Evolutionary conservation across 2,113 vertebrate genomes (phyloP).

Genomic region (Crotalus viridis): DNA sequence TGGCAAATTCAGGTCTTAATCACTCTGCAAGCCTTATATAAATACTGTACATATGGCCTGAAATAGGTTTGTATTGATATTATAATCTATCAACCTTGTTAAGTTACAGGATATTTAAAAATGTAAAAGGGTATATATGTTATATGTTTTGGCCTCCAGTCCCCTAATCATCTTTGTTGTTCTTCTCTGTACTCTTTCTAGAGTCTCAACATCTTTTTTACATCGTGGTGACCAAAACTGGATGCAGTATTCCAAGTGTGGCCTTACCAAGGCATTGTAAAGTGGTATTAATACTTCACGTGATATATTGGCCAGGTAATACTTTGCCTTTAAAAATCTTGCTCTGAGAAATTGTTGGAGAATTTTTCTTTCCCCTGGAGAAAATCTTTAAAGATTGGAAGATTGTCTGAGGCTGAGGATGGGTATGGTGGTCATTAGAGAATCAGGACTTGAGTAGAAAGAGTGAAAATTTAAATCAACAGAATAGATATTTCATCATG

Average conservation of each 20-base stretch:
- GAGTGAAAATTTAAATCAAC: background rate
- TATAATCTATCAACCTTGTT: constrained; percentile 75
- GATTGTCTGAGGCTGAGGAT: background rate
- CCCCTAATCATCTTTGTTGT: too few species aligned
- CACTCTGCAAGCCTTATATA: constrained; percentile 74
- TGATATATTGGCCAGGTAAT: background rate
- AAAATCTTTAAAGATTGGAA: background rate
- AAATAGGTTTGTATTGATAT: constrained; percentile 77
- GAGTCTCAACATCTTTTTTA: too few species aligned
- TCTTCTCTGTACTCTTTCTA: too few species aligned
- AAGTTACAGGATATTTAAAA: constrained; percentile 66
- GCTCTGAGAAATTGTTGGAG: background rate
- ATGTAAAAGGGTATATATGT: constrained; percentile 37
- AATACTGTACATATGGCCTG: constrained; percentile 73
- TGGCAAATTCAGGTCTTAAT: constrained; percentile 69
- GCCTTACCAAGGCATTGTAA: too few species aligned
- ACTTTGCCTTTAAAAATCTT: background rate
- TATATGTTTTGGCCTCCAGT: too few species aligned
- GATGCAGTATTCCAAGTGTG: too few species aligned
- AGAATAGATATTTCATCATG: background rate
- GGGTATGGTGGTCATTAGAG: background rate
- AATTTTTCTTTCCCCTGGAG: background rate
- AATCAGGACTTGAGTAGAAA: too few species aligned
- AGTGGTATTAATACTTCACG: too few species aligned
- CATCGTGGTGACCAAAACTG: too few species aligned